Conservation (phyloP, 1,140 invertebrate species). For the Drosophila yakuba region DNA sequence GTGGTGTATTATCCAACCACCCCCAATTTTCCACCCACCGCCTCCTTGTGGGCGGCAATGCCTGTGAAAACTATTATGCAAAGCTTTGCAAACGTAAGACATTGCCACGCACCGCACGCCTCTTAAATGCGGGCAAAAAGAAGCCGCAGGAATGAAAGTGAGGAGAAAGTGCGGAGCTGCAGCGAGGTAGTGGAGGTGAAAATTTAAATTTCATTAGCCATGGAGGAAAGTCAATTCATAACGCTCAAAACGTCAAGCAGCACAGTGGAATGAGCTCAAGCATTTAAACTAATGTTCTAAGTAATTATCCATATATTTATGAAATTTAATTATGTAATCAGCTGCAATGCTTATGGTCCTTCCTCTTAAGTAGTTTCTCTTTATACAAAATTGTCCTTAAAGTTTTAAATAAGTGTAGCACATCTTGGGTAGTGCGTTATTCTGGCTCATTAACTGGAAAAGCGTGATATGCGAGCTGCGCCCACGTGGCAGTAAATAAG, state of each 20-base stretch:
- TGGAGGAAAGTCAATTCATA: slow-evolving; percentile 43
- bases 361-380: too few relatives aligned
- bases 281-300: neutral
- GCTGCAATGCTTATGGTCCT: neutral
- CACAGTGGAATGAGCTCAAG: neutral
- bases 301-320: too few relatives aligned
- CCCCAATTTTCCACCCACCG: neutral
- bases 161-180: slow-evolving; percentile 9
- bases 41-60: slow-evolving; percentile 2
- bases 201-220: slow-evolving; percentile 49
- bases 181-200: neutral
- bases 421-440: neutral
- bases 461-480: neutral
- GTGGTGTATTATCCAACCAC: neutral
- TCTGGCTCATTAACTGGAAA: slow-evolving; percentile 11
- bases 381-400: neutral
- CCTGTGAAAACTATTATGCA: slow-evolving; percentile 60
- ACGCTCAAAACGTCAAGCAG: slow-evolving; percentile 26
- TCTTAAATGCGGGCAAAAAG: slow-evolving; percentile 14
- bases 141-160: slow-evolving; percentile 4
- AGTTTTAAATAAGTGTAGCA: neutral
- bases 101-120: slow-evolving; percentile 23
- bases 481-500: neutral
- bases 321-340: too few relatives aligned
- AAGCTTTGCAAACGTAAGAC: slow-evolving; percentile 55